Evolutionary conservation across 2,888 invertebrate species (phyloP), one percentile per base, ranked within the genome.

Genomic region (Aelia acuminata): DNA sequence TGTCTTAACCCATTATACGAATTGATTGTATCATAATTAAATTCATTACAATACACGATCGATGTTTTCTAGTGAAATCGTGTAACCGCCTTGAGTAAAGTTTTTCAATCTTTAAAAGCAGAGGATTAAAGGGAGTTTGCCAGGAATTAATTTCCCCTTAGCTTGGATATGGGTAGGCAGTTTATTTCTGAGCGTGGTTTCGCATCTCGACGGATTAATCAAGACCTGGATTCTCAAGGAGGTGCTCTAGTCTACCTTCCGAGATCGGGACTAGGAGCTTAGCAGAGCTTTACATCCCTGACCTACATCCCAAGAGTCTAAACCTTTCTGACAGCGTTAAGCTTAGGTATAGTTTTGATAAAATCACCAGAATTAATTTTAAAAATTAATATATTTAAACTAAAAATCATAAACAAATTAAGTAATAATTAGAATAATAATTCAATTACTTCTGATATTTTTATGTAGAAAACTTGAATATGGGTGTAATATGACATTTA

Each of bases 61-160:
- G 15, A 31, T 31, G 63, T 31, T 5, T 18, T 63, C 31, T 31
- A 63, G 53, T 53, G 57, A 13, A 11, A 63, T 31, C 63, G 18
- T 35, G 63, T 70, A 70, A 70, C 5, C 57, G 11, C 53, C 57
- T 57, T 35, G 35, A 35, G 8, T 18, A 70, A 70, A 7, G 18
- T 35, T 70, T 70, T 70, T 70, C 31, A 35, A 31, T 70, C 63
- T 35, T 35, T 70, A 35, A 70, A 70, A 70, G 63, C 31, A 13
- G 15, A 3, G 63, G 63, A 63, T 63, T 63, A 63, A 70, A 18
- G 43, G 43, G n/a, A 80, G n/a, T 47, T 80, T 80, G 80, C 80
- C 43, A n/a, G 3, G 43, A 80, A 80, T 80, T 80, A 80, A 80
- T 80, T 80, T 80, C 80, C 3, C 18, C 43, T 80, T 80, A 80